Conservation (phyloP, 2,888 invertebrate species). For the Boloria euphrosyne region DNA sequence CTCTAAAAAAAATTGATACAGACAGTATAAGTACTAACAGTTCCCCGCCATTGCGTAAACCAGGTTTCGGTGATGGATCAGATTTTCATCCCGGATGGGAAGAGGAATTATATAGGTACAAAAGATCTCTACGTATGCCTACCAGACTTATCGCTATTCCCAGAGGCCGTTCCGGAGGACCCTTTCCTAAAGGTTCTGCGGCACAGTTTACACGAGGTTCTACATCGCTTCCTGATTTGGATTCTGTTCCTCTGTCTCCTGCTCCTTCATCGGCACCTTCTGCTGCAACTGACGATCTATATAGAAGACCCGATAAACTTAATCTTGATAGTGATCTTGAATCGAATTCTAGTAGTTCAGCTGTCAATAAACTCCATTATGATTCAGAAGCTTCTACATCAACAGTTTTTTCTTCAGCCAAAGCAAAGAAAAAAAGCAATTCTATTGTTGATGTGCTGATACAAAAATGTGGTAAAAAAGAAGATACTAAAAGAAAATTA, state of each 20-base stretch:
- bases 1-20: slow-evolving; percentile 63
- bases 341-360: slow-evolving; percentile 85
- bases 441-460: slow-evolving; percentile 86
- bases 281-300: slow-evolving; percentile 82
- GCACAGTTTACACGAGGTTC: slow-evolving; percentile 84
- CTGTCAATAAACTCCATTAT: slow-evolving; percentile 80
- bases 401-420: slow-evolving; percentile 84
- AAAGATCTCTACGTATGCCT: slow-evolving; percentile 91
- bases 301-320: slow-evolving; percentile 72
- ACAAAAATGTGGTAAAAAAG: slow-evolving; percentile 84
- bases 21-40: slow-evolving; percentile 57
- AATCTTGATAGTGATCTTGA: slow-evolving; percentile 85
- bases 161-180: slow-evolving; percentile 84
- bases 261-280: slow-evolving; percentile 84
- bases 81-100: slow-evolving; percentile 91
- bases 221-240: slow-evolving; percentile 89
- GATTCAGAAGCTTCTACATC: slow-evolving; percentile 87
- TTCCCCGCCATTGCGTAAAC: slow-evolving; percentile 74
- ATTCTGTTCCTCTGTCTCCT: slow-evolving; percentile 88
- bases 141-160: slow-evolving; percentile 90
- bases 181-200: slow-evolving; percentile 61
- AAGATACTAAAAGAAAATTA: slow-evolving; percentile 78
- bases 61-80: slow-evolving; percentile 86
- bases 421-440: slow-evolving; percentile 72
- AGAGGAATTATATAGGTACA: slow-evolving; percentile 91